Base-by-base conservation (phyloP, 2,797 vertebrate genomes). In the Darevskia mixta region DNA sequence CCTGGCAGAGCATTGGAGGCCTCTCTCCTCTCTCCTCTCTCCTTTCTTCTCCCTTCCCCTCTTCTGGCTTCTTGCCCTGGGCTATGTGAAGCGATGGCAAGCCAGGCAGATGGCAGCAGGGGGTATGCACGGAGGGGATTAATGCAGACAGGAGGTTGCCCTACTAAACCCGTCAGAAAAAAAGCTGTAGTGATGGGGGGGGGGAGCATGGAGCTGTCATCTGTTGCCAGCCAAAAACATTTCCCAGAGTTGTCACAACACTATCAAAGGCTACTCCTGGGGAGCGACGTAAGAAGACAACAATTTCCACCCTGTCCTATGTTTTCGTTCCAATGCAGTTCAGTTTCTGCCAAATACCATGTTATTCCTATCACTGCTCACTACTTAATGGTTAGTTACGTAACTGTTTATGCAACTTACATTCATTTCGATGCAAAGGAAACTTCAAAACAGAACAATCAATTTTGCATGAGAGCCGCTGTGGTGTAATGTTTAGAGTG, bases 21-120 rank as follows among this genome's bases (percentile, higher is more conserved):
- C 23, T 64, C 11, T 13, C 69, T n/a, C 69, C n/a, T 79, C 38
- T 4, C 17, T 1, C 35, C 35, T 35, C 35, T 35, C 35, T 35
- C 35, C 35, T n/a, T n/a, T n/a, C n/a, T n/a, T 0, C 6, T 3
- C 23, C 20, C 2, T 3, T 1, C 32, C 43, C 0, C 0, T 0
- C 4, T 2, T 5, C 17, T 2, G 1, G 82, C 45, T 17, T 83
- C 13, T 20, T 1, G 8, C 76, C 69, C 41, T 8, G 17, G 27
- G 8, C 9, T 3, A 13, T 35, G 43, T 15, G 7, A 41, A 35
- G 35, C 0, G 15, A 18, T 41, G 0, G 0, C 11, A 25, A 0
- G 77, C 1, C n/a, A 45, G 66, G 71, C 41, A 78, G 0, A 1
- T 43, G 58, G 49, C 41, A 32, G 73, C 45, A 23, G 55, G 23